Conservation (phyloP, 2,797 vertebrate genomes). For the Sebastes itinus region DNA sequence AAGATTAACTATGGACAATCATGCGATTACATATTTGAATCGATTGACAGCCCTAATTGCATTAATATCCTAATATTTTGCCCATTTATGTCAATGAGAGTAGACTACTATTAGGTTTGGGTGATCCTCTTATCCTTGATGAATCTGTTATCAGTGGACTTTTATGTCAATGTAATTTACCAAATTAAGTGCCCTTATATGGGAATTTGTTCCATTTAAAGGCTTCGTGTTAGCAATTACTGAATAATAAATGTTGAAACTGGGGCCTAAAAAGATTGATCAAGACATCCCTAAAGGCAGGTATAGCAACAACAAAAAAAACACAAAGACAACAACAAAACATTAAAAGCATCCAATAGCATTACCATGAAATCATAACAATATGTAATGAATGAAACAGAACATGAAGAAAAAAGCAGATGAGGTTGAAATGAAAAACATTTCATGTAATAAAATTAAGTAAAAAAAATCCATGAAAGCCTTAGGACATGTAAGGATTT, state of each 20-base stretch:
- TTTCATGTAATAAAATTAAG: background rate
- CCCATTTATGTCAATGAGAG: background rate
- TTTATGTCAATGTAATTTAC: background rate
- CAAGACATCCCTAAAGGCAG: background rate
- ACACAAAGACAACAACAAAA: background rate
- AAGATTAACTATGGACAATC: no score
- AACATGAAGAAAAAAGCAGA: conserved; percentile 42
- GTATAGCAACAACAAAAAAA: background rate
- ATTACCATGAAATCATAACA: conserved; percentile 35
- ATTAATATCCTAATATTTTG: background rate
- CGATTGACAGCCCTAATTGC: no score
- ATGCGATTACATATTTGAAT: no score
- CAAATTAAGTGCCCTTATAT: background rate
- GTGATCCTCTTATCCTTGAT: background rate
- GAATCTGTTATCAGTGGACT: background rate
- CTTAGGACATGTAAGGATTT: background rate
- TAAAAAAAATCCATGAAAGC: background rate
- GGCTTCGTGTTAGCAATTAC: background rate
- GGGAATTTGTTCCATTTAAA: background rate
- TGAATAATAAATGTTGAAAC: background rate
- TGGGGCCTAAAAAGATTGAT: background rate
- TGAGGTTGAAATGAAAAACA: conserved; percentile 38
- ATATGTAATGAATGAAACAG: conserved; percentile 29
- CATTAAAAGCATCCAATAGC: conserved; percentile 20
- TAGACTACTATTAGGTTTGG: background rate